Conservation (phyloP, 2,888 invertebrate genomes). For the Xestia ashworthii region DNA sequence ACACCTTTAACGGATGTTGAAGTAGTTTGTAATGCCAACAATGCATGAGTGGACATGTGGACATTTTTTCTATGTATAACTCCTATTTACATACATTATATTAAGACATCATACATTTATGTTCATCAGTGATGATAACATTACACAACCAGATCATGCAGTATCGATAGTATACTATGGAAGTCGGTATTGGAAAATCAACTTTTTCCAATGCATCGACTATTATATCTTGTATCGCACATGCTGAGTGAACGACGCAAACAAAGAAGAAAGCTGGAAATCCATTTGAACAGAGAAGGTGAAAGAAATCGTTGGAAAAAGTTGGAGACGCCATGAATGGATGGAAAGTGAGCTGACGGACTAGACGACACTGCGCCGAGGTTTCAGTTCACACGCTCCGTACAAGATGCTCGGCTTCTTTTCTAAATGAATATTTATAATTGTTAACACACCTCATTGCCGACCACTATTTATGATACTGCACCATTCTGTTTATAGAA, state of each 20-base stretch:
- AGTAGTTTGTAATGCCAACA: neutral
- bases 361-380: conserved; percentile 76
- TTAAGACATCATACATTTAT: neutral
- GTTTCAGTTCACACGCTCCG: conserved; percentile 89
- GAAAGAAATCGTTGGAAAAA: conserved; percentile 89
- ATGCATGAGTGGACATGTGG: neutral
- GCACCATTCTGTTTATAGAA: conserved; percentile 18
- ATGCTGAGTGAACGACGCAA: conserved; percentile 56
- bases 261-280: conserved; percentile 85
- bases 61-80: neutral
- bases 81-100: neutral
- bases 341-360: conserved; percentile 87
- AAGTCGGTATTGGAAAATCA: neutral
- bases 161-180: neutral
- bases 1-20: neutral
- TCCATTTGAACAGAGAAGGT: conserved; percentile 78
- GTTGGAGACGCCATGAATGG: conserved; percentile 88
- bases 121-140: neutral
- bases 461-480: conserved; percentile 42
- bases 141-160: neutral
- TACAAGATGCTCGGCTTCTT: conserved; percentile 74
- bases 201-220: conserved; percentile 28
- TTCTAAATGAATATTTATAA: conserved; percentile 75
- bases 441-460: conserved; percentile 53
- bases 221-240: conserved; percentile 45